phyloP scores from a whole-genome alignment of 2,113 vertebrate species.

The Pholis gunnellus region DNA sequence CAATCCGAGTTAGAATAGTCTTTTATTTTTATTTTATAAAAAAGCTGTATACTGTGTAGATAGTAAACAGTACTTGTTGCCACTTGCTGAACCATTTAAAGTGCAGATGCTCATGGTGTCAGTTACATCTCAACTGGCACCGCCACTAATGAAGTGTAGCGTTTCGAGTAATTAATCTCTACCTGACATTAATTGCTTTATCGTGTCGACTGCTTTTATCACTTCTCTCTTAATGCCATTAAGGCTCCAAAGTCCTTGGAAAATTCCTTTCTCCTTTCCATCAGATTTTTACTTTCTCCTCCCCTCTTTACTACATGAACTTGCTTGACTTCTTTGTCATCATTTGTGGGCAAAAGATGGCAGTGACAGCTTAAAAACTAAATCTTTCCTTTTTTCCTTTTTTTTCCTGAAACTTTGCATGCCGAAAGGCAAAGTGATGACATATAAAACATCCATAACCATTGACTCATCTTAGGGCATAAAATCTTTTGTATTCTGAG shows the following conservation, averaged over 20 bases:
- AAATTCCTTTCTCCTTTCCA: slow-evolving; percentile 12
- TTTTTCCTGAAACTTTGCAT: slow-evolving; percentile 6
- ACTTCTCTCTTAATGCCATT: slow-evolving; percentile 27
- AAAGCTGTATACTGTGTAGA: slow-evolving; percentile 3
- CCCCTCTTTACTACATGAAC: not conserved
- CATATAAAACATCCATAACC: slow-evolving; percentile 28
- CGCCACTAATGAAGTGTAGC: slow-evolving; percentile 44
- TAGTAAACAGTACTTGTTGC: slow-evolving; percentile 15
- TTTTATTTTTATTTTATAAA: not conserved
- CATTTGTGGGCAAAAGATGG: slow-evolving; percentile 10
- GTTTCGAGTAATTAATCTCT: slow-evolving; percentile 60
- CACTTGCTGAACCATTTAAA: slow-evolving; percentile 34
- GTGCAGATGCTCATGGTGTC: slow-evolving; percentile 30
- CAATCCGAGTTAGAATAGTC: not conserved
- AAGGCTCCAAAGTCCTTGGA: slow-evolving; percentile 45
- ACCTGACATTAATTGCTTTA: slow-evolving; percentile 57
- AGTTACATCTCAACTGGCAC: slow-evolving; percentile 23
- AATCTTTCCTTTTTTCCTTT: not conserved
- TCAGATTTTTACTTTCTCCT: not conserved
- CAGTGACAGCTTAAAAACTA: slow-evolving; percentile 7
- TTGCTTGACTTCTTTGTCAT: slow-evolving; percentile 2
- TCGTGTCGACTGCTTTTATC: slow-evolving; percentile 46
- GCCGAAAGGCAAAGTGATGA: slow-evolving; percentile 14
- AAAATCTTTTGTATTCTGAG: slow-evolving; percentile 23
- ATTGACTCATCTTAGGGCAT: slow-evolving; percentile 17